A percentile compares a stretch with the other conserved stretches of the same genome.
These are phyloP conservation scores for Dromaius novaehollandiae DNA, from an alignment of 2,113 vertebrate genomes.

Conservation along the genomic window DNA sequence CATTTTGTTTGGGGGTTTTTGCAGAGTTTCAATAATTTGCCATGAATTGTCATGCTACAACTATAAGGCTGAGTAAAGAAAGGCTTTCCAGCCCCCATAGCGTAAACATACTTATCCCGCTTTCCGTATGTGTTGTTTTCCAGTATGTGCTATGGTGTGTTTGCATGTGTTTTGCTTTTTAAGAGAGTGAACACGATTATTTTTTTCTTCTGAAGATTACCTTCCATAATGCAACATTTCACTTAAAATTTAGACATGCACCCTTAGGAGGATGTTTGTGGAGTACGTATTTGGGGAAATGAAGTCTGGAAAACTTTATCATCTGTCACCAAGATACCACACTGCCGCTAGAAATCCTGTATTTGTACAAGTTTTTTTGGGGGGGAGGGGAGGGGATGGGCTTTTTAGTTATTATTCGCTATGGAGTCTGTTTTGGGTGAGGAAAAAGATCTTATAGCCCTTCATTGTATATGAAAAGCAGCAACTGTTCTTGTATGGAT, in stretches of 20 bases:
- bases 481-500: not conserved
- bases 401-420: not conserved
- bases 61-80: not conserved
- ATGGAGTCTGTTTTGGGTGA: not conserved
- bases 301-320: not conserved
- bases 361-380: not conserved
- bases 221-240: not conserved
- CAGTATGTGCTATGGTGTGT: not conserved
- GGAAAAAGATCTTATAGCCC: not conserved
- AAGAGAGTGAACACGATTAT: not conserved
- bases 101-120: not conserved
- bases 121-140: not conserved
- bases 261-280: not conserved
- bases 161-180: not conserved
- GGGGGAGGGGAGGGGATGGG: not conserved
- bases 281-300: not conserved
- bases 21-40: not conserved
- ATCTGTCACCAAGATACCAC: not conserved
- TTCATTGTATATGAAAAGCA: not conserved
- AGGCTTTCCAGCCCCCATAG: not conserved
- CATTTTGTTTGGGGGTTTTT: not conserved
- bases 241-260: not conserved
- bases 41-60: not conserved
- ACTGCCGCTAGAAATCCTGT: not conserved
- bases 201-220: not conserved